Percentiles rank a stretch among this genome's conserved stretches.
Evolutionary conservation across 1,140 invertebrate species (phyloP).

Genomic region (Psilanteris sp.): DNA sequence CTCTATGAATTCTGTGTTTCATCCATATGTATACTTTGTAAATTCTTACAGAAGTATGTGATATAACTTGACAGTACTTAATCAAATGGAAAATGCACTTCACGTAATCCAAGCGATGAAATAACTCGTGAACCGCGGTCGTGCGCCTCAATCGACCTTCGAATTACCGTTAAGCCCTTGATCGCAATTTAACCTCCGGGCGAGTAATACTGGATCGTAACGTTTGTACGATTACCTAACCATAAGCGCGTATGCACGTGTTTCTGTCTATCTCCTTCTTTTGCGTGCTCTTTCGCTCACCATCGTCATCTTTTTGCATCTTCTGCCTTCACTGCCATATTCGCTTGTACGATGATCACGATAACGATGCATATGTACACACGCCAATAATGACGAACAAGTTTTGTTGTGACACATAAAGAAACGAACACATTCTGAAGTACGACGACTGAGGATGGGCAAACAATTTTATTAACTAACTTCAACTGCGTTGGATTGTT

Average conservation of each 20-base stretch:
- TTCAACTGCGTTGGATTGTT: too few species aligned
- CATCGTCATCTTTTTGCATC: slow-evolving; percentile 54
- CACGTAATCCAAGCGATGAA: slow-evolving; percentile 35
- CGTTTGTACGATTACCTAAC: slow-evolving; percentile 74
- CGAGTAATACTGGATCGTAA: slow-evolving; percentile 74
- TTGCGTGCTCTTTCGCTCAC: slow-evolving; percentile 23
- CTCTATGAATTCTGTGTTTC: neutral
- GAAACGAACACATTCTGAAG: slow-evolving; percentile 20
- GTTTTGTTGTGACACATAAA: slow-evolving; percentile 14
- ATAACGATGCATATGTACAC: slow-evolving; percentile 36
- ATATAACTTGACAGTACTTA: slow-evolving; percentile 47
- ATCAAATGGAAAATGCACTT: slow-evolving; percentile 44
- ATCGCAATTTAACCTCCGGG: slow-evolving; percentile 77
- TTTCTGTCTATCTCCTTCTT: slow-evolving; percentile 26
- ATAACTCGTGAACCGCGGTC: slow-evolving; percentile 54
- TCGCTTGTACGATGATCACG: slow-evolving; percentile 39
- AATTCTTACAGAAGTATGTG: slow-evolving; percentile 4
- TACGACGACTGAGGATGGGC: too few species aligned
- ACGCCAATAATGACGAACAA: slow-evolving; percentile 39
- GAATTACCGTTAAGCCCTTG: slow-evolving; percentile 78
- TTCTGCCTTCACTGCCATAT: slow-evolving; percentile 33
- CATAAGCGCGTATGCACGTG: slow-evolving; percentile 59
- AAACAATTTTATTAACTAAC: too few species aligned
- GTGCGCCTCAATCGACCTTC: slow-evolving; percentile 73
- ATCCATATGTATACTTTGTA: neutral